Base-by-base conservation (phyloP, 2,797 vertebrate genomes). In the Miichthys miiuy region DNA sequence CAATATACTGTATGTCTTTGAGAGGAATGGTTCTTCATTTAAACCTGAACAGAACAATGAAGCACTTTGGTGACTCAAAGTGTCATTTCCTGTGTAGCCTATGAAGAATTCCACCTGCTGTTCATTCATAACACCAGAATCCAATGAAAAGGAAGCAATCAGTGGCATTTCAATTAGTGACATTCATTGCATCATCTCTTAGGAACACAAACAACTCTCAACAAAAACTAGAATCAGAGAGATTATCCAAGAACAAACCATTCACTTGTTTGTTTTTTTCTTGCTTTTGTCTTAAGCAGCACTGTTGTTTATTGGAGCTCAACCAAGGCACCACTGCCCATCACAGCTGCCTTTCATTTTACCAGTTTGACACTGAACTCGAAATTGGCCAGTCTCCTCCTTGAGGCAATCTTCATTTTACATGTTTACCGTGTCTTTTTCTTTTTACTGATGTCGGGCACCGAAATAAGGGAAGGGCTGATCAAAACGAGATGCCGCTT, bases 261-360 rank as follows among this genome's bases (percentile, higher is more conserved):
- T 48, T 9, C 1, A 47, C 21, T 38, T 38, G 8, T 46, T 20
- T 13, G 8, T 46, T 20, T 17, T 34, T 44, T 10, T 25, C 18
- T 21, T 48, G 23, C 63, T 56, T 68, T 48, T 55, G 50, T 71
- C 50, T 66, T n/a, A 55, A 55, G 25, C 65, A 56, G 23, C 58
- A 18, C 13, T 4, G 21, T 61, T 57, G 20, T 83, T 81, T 76
- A 60, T n/a, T 58, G 52, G 68, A 72, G 66, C 67, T 74, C 52
- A 44, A 55, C 57, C 44, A 30, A 46, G 60, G 57, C 34, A 74
- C n/a, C 51, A 52, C 52, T 41, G 18, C 23, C 68, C 9, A 61
- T 75, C 80, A 76, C 62, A 81, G 58, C 42, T 46, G 67, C 57
- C 69, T 88, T 85, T 84, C 38, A 66, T 81, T 82, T 80, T 42